These are phyloP conservation scores for Cyphomyrmex costatus DNA, from an alignment of 1,140 invertebrate species.

Conservation along the genomic window DNA sequence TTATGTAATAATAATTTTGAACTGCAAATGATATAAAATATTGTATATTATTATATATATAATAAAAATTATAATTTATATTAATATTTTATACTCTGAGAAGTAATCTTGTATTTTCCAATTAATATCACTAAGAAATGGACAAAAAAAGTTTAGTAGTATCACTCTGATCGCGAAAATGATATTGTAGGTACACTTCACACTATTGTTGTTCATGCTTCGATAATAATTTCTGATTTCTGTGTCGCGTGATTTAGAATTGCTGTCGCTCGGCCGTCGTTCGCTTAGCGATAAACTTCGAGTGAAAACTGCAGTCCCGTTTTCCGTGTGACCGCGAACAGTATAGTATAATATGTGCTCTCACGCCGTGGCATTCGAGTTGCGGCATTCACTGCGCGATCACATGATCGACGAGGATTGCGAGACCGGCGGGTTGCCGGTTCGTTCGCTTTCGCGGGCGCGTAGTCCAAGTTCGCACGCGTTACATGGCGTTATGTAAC, in stretches of 20 bases:
- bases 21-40: not conserved
- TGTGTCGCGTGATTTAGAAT: not conserved
- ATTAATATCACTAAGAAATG: not conserved
- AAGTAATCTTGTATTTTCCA: not conserved
- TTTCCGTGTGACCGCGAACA: conserved; percentile 19
- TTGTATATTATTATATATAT: not conserved
- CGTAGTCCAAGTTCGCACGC: conserved; percentile 50
- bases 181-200: not conserved
- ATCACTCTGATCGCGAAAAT: not conserved
- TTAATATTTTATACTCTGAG: not conserved
- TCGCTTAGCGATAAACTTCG: conserved; percentile 22
- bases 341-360: conserved; percentile 15
- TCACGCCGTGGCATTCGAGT: not conserved
- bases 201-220: not conserved
- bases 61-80: not conserved
- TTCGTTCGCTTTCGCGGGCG: conserved; percentile 26
- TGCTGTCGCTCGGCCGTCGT: not conserved
- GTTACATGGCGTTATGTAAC: conserved; percentile 71
- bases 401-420: conserved; percentile 20
- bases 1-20: not conserved
- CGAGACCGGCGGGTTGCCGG: conserved; percentile 10
- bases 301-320: conserved; percentile 54
- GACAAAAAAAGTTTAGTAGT: conserved; percentile 3
- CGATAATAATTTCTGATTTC: not conserved
- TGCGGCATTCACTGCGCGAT: not conserved